Percentiles rank a stretch among this genome's conserved stretches.
Evolutionary conservation across 2,888 invertebrate genomes (phyloP).

Genomic region (Pheosia gnoma): DNA sequence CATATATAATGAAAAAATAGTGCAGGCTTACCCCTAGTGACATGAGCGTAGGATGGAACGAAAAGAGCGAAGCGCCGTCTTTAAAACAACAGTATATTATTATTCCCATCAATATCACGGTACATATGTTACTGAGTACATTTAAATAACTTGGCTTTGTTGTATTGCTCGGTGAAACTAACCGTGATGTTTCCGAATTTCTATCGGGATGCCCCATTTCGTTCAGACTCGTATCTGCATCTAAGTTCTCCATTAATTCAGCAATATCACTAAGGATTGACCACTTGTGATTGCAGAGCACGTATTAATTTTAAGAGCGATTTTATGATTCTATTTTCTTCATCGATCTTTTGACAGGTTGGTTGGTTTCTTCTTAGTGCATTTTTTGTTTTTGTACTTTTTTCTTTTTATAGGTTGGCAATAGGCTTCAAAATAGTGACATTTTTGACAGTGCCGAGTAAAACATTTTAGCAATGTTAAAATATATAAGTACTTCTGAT

Average conservation of each 20-base stretch:
- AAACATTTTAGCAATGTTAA: no score
- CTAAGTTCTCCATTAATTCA: slow-evolving; percentile 38
- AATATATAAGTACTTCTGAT: no score
- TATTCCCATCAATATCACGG: slow-evolving; percentile 61
- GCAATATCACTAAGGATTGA: no score
- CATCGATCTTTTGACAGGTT: no score
- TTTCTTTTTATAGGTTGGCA: no score
- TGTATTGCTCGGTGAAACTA: slow-evolving; percentile 57
- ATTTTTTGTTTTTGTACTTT: no score
- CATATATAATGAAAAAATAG: neutral
- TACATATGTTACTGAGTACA: slow-evolving; percentile 65
- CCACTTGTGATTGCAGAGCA: no score
- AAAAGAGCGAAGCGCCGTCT: slow-evolving; percentile 65
- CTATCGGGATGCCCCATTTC: slow-evolving; percentile 61
- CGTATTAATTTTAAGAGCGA: no score
- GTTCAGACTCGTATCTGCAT: slow-evolving; percentile 29
- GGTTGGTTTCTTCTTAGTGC: no score
- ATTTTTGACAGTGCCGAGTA: no score
- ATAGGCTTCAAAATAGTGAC: no score
- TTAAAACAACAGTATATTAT: slow-evolving; percentile 68
- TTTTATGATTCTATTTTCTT: no score
- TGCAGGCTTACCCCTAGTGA: slow-evolving; percentile 69
- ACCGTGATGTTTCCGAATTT: slow-evolving; percentile 67
- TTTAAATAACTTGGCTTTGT: slow-evolving; percentile 69
- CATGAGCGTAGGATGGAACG: slow-evolving; percentile 79